A percentile compares a stretch with the other conserved stretches of the same genome.
Conservation (phyloP, 1,140 invertebrate species). For the Heliconius nattereri region DNA sequence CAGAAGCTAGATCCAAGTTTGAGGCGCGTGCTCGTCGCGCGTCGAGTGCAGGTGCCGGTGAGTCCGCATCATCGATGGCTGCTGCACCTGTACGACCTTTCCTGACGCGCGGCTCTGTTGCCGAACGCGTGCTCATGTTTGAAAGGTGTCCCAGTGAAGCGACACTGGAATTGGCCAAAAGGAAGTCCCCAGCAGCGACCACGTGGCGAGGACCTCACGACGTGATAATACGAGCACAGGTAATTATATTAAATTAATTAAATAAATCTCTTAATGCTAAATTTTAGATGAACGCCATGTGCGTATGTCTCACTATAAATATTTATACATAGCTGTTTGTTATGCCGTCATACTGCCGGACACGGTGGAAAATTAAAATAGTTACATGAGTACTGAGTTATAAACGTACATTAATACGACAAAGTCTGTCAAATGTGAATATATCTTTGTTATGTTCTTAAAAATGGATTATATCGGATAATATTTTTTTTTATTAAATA, state of each 20-base stretch:
- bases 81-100: constrained; percentile 87
- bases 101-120: constrained; percentile 93
- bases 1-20: constrained; percentile 75
- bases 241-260: constrained; percentile 33
- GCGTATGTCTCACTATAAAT: constrained; percentile 15
- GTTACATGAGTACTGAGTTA: constrained; percentile 1
- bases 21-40: constrained; percentile 73
- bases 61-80: constrained; percentile 67
- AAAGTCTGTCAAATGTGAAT: background rate
- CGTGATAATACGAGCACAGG: constrained; percentile 82
- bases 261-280: too few relatives aligned
- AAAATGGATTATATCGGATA: background rate
- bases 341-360: constrained; percentile 25
- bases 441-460: background rate
- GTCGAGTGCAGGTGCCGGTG: constrained; percentile 72
- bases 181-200: constrained; percentile 82
- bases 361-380: constrained; percentile 25
- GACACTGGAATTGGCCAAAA: constrained; percentile 85
- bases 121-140: constrained; percentile 94
- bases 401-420: background rate
- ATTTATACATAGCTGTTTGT: constrained; percentile 28
- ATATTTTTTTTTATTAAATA: too few relatives aligned
- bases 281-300: background rate
- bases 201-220: constrained; percentile 84
- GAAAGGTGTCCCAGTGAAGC: constrained; percentile 93